Base-by-base conservation (phyloP, 2,797 vertebrate species). In the Manis crassicaudata region DNA sequence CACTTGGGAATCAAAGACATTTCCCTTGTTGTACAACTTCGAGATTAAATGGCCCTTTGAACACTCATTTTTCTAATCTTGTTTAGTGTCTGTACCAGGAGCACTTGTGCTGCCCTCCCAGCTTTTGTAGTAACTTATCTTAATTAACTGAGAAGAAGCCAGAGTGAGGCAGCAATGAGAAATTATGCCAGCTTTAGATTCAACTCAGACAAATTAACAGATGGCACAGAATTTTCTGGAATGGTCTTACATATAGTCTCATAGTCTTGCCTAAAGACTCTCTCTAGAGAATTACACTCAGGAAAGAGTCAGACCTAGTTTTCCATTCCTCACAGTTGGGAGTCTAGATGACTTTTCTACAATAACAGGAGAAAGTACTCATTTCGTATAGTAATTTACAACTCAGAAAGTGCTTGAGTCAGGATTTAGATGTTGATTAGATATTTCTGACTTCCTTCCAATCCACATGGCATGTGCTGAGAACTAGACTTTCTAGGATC, bases 51-150 rank as follows among this genome's bases (percentile, higher is more conserved):
- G 88, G 73, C 46, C 2, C 3, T 37, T 75, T n/a, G 75, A 93
- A 60, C 3, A 12, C 16, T 94, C 62, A 68, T 43, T 14, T 77
- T 92, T 96, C 84, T 97, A 54, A 93, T 88, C 65, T 96, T 23
- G 37, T 92, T 94, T 56, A 68, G 84, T 62, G 29, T 27, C 56
- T 12, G 3, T 32, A 35, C 63, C 10, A 25, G 0, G 5, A 29
- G 80, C 14, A 37, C 50, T 85, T 85, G 4, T 0, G 1, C 54
- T 13, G 2, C 21, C 84, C 96, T 72, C 83, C 86, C 95, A 65
- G 46, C 73, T 96, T 97, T 18, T 60, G 29, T 35, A 79, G 94
- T 82, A 96, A 93, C 73, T 97, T 93, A 91, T 52, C 72, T 96
- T 98, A 96, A 93, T 97, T 80, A 81, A 88, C 91, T 43, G 54